Conservation (phyloP, 2,113 vertebrate species). For the Colinus virginianus region DNA sequence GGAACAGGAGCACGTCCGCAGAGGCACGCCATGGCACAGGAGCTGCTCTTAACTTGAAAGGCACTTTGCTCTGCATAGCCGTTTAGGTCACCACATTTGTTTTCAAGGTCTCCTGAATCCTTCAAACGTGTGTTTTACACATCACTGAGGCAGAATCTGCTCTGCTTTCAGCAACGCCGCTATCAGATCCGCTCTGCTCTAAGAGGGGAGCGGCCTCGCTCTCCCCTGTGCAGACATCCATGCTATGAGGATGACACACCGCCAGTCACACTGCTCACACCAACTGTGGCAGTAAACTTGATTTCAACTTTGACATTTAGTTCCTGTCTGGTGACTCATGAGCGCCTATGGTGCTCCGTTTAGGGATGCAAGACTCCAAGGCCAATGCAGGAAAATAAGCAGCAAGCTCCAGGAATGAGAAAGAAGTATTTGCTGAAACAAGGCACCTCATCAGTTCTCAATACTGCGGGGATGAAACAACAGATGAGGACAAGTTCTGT, state of each 20-base stretch:
- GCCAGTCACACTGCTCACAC: constrained; percentile 39
- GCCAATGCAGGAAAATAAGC: constrained; percentile 18
- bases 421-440: background rate
- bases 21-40: background rate
- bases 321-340: constrained; percentile 68
- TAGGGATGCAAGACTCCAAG: constrained; percentile 57
- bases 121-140: background rate
- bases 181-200: background rate
- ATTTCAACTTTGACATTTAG: constrained; percentile 81
- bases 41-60: background rate
- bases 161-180: background rate
- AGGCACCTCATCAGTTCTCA: background rate
- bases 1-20: fast-evolving
- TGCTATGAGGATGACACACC: constrained; percentile 43
- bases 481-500: background rate
- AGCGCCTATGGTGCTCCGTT: constrained; percentile 1
- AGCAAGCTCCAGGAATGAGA: background rate
- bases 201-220: background rate
- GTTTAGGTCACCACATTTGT: constrained; percentile 22
- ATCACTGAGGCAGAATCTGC: background rate
- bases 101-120: background rate
- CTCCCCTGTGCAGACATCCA: constrained; percentile 42
- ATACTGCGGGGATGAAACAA: background rate
- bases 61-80: background rate
- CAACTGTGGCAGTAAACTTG: constrained; percentile 63